phyloP scores from a whole-genome alignment of 2,113 vertebrate genomes.

The Callopanchax toddi region DNA sequence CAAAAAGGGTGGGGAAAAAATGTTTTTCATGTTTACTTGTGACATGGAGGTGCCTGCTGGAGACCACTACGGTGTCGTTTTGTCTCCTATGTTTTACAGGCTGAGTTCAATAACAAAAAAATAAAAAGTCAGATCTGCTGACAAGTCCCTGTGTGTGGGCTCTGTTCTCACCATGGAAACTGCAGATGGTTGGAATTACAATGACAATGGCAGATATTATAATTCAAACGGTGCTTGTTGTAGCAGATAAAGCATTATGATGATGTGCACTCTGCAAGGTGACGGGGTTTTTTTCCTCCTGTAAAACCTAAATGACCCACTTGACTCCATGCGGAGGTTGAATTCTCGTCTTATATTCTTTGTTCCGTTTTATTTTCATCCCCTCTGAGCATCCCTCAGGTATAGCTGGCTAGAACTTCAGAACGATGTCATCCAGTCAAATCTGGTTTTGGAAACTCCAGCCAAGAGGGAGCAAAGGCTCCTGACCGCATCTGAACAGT shows the following conservation, averaged over 20 bases:
- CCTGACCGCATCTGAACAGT: constrained; percentile 20
- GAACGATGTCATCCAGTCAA: constrained; percentile 36
- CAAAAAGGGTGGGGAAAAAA: constrained; percentile 9
- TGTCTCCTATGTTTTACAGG: constrained; percentile 22
- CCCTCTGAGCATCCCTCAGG: neutral
- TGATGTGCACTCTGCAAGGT: constrained; percentile 15
- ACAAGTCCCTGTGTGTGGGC: constrained; percentile 57
- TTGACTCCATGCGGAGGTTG: constrained; percentile 31
- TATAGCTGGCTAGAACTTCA: constrained; percentile 13
- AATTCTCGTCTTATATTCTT: neutral
- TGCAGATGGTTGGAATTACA: constrained; percentile 58
- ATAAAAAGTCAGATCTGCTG: constrained; percentile 53
- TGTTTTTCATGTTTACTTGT: constrained; percentile 13
- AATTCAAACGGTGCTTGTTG: constrained; percentile 53
- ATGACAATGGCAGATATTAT: constrained; percentile 61
- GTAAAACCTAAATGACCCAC: constrained; percentile 22
- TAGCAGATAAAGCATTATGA: constrained; percentile 19
- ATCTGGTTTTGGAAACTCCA: constrained; percentile 27
- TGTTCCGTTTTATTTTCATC: neutral
- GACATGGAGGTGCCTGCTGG: constrained; percentile 21
- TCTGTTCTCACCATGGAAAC: constrained; percentile 73
- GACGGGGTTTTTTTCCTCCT: neutral
- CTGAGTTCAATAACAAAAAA: too few relatives aligned
- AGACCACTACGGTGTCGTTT: constrained; percentile 6
- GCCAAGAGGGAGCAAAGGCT: constrained; percentile 13